Evolutionary conservation across 2,888 invertebrate species (phyloP).

Genomic region (Caenorhabditis macrosperma): DNA sequence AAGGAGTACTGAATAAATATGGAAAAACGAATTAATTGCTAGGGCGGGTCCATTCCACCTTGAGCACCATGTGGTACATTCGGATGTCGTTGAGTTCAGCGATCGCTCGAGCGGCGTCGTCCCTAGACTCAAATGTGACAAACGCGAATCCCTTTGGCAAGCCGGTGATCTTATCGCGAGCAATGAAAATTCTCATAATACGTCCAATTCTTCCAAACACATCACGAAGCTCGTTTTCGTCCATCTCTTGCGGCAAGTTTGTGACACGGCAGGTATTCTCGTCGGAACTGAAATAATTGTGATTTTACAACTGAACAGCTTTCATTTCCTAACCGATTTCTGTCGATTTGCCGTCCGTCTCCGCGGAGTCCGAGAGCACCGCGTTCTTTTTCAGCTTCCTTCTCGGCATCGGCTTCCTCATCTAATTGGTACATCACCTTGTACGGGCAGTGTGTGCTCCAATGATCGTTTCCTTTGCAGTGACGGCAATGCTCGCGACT

Average conservation of each 20-base stretch:
- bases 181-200: constrained; percentile 89
- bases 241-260: constrained; percentile 94
- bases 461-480: constrained; percentile 86
- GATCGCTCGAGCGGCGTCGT: constrained; percentile 87
- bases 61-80: constrained; percentile 93
- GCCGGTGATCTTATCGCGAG: constrained; percentile 87
- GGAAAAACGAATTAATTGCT: constrained; percentile 30
- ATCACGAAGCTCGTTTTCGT: constrained; percentile 94
- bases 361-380: constrained; percentile 35
- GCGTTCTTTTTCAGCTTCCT: constrained; percentile 63
- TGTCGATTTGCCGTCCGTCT: constrained; percentile 53
- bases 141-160: constrained; percentile 92
- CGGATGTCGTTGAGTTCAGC: constrained; percentile 81
- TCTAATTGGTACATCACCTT: constrained; percentile 85
- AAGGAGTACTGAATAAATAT: constrained; percentile 3
- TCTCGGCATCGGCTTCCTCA: constrained; percentile 64
- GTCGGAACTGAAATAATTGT: constrained; percentile 67
- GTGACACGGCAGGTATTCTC: constrained; percentile 94
- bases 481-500: constrained; percentile 77
- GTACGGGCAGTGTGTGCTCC: constrained; percentile 98
- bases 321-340: constrained; percentile 33
- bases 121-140: constrained; percentile 93
- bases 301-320: background rate
- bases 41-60: constrained; percentile 84
- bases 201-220: constrained; percentile 92